phyloP scores from a whole-genome alignment of 2,113 vertebrate species.

The Corynorhinus townsendii region DNA sequence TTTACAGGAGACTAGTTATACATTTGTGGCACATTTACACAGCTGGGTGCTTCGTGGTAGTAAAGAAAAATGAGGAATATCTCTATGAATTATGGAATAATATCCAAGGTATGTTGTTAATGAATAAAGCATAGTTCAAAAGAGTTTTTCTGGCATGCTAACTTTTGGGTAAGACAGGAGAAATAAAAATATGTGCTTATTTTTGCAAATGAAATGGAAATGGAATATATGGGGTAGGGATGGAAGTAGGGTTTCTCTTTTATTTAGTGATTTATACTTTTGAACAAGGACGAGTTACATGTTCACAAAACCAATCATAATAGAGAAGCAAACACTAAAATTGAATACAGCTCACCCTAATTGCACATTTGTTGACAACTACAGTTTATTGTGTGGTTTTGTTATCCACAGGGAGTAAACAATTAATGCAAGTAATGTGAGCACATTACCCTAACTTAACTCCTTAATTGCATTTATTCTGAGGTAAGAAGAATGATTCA shows the following conservation, averaged over 20 bases:
- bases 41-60: not conserved
- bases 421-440: not conserved
- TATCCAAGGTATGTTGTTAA: not conserved
- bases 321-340: not conserved
- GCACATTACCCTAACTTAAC: not conserved
- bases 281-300: not conserved
- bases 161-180: not conserved
- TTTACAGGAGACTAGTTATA: not conserved
- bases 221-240: not conserved
- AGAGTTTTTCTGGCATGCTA: not conserved
- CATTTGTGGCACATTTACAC: not conserved
- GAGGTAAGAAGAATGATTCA: not conserved
- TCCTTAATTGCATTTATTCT: not conserved
- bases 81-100: not conserved
- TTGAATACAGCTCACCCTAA: not conserved
- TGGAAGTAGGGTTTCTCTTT: not conserved
- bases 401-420: not conserved
- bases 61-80: not conserved
- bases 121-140: not conserved
- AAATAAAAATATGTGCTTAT: not conserved
- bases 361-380: not conserved
- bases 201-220: not conserved
- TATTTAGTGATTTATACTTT: not conserved
- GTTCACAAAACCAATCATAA: not conserved
- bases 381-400: not conserved